Percentiles rank a stretch among this genome's conserved stretches.
Evolutionary conservation across 2,888 invertebrate species (phyloP).

Genomic region (Heliconius charithonia): DNA sequence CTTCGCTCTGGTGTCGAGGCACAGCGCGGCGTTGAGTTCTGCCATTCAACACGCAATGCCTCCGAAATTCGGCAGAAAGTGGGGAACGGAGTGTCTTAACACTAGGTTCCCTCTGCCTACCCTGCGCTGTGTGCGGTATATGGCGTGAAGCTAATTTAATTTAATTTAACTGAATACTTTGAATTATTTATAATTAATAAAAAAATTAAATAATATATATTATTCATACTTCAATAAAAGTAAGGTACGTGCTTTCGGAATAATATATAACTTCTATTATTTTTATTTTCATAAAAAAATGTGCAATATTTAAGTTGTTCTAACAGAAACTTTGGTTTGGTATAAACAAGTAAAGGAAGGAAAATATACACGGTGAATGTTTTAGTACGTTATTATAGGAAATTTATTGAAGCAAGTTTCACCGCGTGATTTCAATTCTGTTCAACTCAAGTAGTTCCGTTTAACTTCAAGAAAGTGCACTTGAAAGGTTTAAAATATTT

Average conservation of each 20-base stretch:
- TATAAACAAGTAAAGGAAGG: slow-evolving; percentile 2
- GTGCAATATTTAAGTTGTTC: not conserved
- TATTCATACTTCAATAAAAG: not conserved
- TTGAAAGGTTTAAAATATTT: slow-evolving; percentile 64
- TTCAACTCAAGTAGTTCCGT: slow-evolving; percentile 66
- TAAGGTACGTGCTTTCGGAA: not conserved
- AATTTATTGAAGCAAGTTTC: slow-evolving; percentile 44
- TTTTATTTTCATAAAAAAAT: not conserved
- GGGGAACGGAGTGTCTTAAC: too few relatives aligned
- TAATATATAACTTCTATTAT: not conserved
- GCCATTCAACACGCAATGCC: too few relatives aligned
- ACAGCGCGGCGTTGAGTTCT: too few relatives aligned
- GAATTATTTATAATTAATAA: too few relatives aligned
- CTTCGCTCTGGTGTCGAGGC: too few relatives aligned
- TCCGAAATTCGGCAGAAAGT: too few relatives aligned
- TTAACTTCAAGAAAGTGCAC: slow-evolving; percentile 60
- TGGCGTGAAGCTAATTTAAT: too few relatives aligned
- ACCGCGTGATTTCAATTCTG: slow-evolving; percentile 59
- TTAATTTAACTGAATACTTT: too few relatives aligned
- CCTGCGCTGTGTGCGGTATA: too few relatives aligned
- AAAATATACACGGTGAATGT: slow-evolving; percentile 36
- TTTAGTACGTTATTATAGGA: slow-evolving; percentile 46
- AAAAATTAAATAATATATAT: too few relatives aligned
- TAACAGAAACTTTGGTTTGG: not conserved
- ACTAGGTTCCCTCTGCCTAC: too few relatives aligned